These are phyloP conservation scores for Lophotis ruficrista DNA, from an alignment of 2,113 vertebrate genomes.

Conservation along the genomic window DNA sequence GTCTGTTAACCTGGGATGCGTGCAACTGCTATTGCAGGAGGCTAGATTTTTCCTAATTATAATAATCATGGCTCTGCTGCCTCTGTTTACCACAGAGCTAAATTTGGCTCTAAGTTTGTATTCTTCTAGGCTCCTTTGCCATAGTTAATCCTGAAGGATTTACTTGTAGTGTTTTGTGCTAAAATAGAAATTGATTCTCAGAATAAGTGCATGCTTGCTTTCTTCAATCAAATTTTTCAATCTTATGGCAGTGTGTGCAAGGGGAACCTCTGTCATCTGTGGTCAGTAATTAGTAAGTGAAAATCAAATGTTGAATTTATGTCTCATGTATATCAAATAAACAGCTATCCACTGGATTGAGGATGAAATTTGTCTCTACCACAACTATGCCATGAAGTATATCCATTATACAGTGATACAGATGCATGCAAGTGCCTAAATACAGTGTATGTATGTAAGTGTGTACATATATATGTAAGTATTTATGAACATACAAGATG, in stretches of 20 bases:
- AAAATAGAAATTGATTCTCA: constrained; percentile 2
- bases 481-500: neutral
- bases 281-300: constrained; percentile 42
- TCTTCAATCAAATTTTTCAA: neutral
- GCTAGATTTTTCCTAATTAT: neutral
- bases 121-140: neutral
- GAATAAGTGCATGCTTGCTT: constrained; percentile 11
- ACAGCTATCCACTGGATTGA: neutral
- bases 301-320: constrained; percentile 62
- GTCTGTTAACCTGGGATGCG: neutral
- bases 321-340: constrained; percentile 36
- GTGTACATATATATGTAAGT: neutral
- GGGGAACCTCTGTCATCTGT: neutral
- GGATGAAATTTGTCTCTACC: neutral
- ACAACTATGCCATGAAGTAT: neutral
- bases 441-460: neutral
- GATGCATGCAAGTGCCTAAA: neutral
- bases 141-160: neutral
- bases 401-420: neutral
- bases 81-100: neutral
- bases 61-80: neutral
- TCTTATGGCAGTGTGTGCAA: neutral
- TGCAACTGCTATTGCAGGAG: neutral
- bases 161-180: neutral
- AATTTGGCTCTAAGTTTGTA: neutral